Evolutionary conservation across 2,888 invertebrate species (phyloP).

Genomic region (Rhamnusium bicolor): DNA sequence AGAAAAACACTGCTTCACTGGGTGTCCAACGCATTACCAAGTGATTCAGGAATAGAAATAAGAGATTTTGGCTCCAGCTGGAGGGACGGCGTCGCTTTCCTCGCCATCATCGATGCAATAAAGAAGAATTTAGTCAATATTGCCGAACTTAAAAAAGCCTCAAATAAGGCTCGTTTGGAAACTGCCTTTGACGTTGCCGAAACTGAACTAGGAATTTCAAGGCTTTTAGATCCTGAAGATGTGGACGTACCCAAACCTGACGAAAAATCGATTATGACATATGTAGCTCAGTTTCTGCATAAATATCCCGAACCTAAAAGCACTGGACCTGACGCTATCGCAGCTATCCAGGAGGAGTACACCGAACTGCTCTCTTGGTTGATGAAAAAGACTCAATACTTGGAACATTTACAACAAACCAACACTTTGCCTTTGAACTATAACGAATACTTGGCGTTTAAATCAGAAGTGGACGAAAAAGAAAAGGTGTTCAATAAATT

Average conservation of each 20-base stretch:
- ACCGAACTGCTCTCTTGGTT: slow-evolving; percentile 88
- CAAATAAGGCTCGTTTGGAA: slow-evolving; percentile 88
- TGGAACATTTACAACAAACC: slow-evolving; percentile 84
- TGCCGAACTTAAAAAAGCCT: slow-evolving; percentile 83
- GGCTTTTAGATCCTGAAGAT: slow-evolving; percentile 94
- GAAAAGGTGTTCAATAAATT: slow-evolving; percentile 83
- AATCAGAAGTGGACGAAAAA: slow-evolving; percentile 84
- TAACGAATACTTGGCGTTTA: slow-evolving; percentile 85
- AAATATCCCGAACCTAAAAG: slow-evolving; percentile 92
- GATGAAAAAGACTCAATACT: slow-evolving; percentile 82
- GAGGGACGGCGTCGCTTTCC: slow-evolving; percentile 96
- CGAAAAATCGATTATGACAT: slow-evolving; percentile 98
- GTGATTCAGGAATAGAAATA: slow-evolving; percentile 90
- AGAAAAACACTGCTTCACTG: slow-evolving; percentile 93
- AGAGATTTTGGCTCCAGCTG: slow-evolving; percentile 96
- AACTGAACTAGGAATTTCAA: slow-evolving; percentile 90
- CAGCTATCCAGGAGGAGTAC: slow-evolving; percentile 87
- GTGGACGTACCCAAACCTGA: slow-evolving; percentile 97
- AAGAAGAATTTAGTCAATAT: slow-evolving; percentile 93
- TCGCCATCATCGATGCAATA: slow-evolving; percentile 95
- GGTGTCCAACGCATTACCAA: slow-evolving; percentile 94
- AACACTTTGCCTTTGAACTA: slow-evolving; percentile 85
- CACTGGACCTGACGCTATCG: slow-evolving; percentile 81
- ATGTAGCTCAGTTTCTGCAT: slow-evolving; percentile 97
- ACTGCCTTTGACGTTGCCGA: slow-evolving; percentile 96